Evolutionary conservation across 2,888 invertebrate genomes (phyloP), one percentile per base, ranked within the genome.

Genomic region (Xestia xanthographa): DNA sequence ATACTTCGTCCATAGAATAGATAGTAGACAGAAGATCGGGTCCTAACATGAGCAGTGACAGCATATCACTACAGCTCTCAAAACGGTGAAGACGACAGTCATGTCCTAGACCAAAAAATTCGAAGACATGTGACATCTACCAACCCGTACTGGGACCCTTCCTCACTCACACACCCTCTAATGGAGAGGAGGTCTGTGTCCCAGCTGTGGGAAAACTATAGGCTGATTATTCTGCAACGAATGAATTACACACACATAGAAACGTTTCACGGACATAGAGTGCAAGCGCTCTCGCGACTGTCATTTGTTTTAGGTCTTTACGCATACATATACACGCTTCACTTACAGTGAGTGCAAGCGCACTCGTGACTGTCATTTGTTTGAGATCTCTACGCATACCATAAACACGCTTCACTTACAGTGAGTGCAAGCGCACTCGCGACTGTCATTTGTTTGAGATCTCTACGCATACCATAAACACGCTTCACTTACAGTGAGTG

Each of bases 1-100:
- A 78, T 86, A 72, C 73, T 75, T 81, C 75, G 65, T 58, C 38
- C 83, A 62, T 26, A 1, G 5, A n/a, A 38, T n/a, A 75, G 50
- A n/a, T n/a, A 12, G 5, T n/a, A 3, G 26, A 38, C 77, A 77
- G 60, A 77, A 77, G 60, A 17, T 26, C 6, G 0, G 11, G 38
- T 62, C 2, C 12, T 20, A 2, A 60, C 22, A 60, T 22, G 22
- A 22, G 38, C 34, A 22, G 5, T 62, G 34, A 6, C 45, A 45
- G 45, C 34, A 0, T 34, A 22, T n/a, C 11, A 53, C 8, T 11
- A 53, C 12, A 11, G 53, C n/a, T 11, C 5, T n/a, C 12, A 5
- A 53, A 53, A 53, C 9, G 53, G 50, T 53, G n/a, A 53, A 53
- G n/a, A n/a, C n/a, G 11, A 53, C 14, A 1, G 58, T 17, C 58